A percentile compares a stretch with the other conserved stretches of the same genome.
Conservation (phyloP, 1,140 invertebrate genomes). For the Thrips palmi region DNA sequence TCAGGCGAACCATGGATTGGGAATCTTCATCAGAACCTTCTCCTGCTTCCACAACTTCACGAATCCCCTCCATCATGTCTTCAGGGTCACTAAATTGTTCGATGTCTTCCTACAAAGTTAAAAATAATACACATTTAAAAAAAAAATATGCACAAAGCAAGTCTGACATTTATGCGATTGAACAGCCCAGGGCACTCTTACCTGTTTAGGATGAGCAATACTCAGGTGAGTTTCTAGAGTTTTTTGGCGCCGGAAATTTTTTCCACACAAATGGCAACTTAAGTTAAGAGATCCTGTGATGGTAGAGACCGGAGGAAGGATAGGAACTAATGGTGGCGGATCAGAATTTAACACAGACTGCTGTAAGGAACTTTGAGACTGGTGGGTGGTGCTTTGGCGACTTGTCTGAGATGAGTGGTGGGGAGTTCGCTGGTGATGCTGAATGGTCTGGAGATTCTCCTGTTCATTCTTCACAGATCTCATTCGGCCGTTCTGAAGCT, state of each 20-base stretch:
- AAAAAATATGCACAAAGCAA: conserved; percentile 19
- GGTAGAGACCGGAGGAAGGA: no score
- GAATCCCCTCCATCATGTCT: conserved; percentile 64
- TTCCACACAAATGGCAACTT: conserved; percentile 40
- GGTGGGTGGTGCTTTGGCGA: no score
- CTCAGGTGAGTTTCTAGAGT: conserved; percentile 41
- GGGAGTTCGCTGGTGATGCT: no score
- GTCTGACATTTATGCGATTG: conserved; percentile 17
- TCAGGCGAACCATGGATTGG: no score
- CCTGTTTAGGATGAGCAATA: conserved; percentile 30
- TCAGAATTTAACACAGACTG: no score
- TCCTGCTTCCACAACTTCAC: conserved; percentile 48
- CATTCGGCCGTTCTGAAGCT: neutral
- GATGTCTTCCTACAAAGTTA: no score
- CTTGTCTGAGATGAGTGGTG: no score
- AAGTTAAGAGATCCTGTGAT: no score
- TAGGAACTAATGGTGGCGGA: no score
- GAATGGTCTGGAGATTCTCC: no score
- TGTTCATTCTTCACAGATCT: no score
- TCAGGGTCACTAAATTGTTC: conserved; percentile 64
- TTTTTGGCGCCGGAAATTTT: conserved; percentile 40
- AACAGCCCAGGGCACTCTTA: conserved; percentile 9
- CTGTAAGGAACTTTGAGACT: no score
- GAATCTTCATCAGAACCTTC: neutral
- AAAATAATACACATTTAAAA: conserved; percentile 19